A percentile compares a stretch with the other conserved stretches of the same genome.
Evolutionary conservation across 2,113 vertebrate genomes (phyloP).

Genomic region (Malaclemys terrapin): DNA sequence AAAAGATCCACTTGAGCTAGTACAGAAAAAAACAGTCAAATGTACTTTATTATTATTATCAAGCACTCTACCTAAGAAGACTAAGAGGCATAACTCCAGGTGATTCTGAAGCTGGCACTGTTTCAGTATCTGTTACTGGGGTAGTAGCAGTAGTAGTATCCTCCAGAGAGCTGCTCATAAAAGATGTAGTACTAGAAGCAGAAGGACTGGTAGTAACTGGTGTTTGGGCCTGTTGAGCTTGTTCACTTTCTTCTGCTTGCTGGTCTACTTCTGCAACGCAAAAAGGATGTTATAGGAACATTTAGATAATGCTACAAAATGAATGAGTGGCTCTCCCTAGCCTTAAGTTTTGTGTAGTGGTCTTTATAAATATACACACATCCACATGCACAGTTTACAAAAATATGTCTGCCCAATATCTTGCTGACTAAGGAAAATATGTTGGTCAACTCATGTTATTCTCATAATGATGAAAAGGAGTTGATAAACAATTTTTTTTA

Average conservation of each 20-base stretch:
- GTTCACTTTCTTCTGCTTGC: conserved; percentile 89
- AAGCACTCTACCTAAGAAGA: conserved; percentile 88
- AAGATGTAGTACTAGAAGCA: conserved; percentile 97
- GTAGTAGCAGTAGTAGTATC: conserved; percentile 98
- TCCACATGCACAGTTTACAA: not conserved
- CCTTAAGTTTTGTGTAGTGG: not conserved
- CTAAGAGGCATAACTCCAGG: conserved; percentile 98
- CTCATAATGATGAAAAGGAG: fast-evolving
- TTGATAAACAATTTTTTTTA: not conserved
- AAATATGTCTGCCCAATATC: not conserved
- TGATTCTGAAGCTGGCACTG: conserved; percentile 93
- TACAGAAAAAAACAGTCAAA: not conserved
- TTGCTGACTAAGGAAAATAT: not conserved
- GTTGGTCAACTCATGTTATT: not conserved
- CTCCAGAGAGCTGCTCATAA: conserved; percentile 98
- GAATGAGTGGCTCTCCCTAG: not conserved
- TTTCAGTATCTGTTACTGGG: conserved; percentile 96
- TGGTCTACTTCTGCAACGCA: conserved; percentile 84
- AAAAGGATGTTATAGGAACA: not conserved
- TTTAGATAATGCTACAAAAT: not conserved
- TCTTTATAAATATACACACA: not conserved
- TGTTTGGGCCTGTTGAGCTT: conserved; percentile 91
- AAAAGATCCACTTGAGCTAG: not conserved
- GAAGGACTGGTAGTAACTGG: conserved; percentile 97
- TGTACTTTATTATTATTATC: not conserved